A percentile compares a stretch with the other conserved stretches of the same genome.
phyloP scores from a whole-genome alignment of 2,113 vertebrate species.

The Baryphthengus martii region DNA sequence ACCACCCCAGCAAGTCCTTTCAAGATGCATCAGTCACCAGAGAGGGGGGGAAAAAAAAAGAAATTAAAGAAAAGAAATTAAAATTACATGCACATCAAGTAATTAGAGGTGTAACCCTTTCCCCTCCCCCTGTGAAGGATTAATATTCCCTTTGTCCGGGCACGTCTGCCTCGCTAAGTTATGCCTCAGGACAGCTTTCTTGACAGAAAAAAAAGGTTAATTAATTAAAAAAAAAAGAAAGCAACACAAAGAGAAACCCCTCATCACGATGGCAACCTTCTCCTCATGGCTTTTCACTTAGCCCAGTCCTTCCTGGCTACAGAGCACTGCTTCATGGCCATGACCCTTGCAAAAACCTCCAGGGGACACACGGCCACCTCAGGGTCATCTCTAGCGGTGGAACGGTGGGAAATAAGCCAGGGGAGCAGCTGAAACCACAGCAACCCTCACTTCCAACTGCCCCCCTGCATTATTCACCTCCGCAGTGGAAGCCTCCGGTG shows the following conservation, averaged over 20 bases:
- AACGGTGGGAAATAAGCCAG: not conserved
- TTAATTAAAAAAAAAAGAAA: not conserved
- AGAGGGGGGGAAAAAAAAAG: not conserved
- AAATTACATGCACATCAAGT: constrained; percentile 48
- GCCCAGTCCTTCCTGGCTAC: not conserved
- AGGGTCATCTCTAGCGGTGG: not conserved
- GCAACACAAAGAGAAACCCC: not conserved
- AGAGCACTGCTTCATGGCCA: not conserved
- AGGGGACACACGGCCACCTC: not conserved
- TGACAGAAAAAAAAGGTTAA: constrained; percentile 58
- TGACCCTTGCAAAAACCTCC: not conserved
- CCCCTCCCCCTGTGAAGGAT: constrained; percentile 43
- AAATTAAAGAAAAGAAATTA: constrained; percentile 6
- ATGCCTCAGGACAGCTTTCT: constrained; percentile 44
- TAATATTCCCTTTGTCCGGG: constrained; percentile 54
- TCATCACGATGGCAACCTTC: constrained; percentile 43
- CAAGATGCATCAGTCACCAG: constrained; percentile 59
- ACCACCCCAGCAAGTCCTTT: constrained; percentile 50
- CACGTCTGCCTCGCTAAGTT: constrained; percentile 46
- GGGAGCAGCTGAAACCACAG: not conserved
- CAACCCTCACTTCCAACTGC: not conserved
- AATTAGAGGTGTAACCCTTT: constrained; percentile 69
- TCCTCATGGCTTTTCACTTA: not conserved
- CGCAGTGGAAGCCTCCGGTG: not conserved
- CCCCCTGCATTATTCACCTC: not conserved